Base-by-base conservation (phyloP, 2,113 vertebrate species). In the Oceanites oceanicus region DNA sequence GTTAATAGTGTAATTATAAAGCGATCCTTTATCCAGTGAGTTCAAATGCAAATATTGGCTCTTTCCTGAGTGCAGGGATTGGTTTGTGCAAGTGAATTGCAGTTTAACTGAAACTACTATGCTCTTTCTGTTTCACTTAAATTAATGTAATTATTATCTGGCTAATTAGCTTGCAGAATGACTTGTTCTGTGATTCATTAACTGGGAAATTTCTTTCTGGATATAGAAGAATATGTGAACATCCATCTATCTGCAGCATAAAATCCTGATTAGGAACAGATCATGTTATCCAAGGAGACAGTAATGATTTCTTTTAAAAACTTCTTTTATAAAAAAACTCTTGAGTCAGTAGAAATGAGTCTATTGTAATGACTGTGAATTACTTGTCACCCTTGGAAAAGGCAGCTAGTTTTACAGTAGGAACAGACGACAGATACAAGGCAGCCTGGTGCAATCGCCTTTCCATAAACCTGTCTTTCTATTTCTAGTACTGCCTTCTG, bases 41-140 rank as follows among this genome's bases (percentile, higher is more conserved):
- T 98, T 98, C 97, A 98, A 98, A 98, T 98, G 97, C 95, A 98
- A 97, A 98, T 97, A 97, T 83, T 95, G 63, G 47, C 44, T 97
- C 83, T 96, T 96, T 88, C 42, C 67, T 95, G 85, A 94, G 29
- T 79, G 74, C 50, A 83, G 75, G 91, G 61, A 96, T 92, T 86
- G 79, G 76, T 94, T 95, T 96, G 86, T 70, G 53, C 55, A 96
- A 97, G 79, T 74, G 90, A 97, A 97, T 40, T 92, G 49, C 50
- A 95, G 62, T 97, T 97, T 97, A 97, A 96, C 80, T 56, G 59
- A 96, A 88, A 73, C 47, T 61, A 88, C 81, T 95, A 68, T 78
- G 45, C 47, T 90, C 61, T 93, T 96, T 96, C 82, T 96, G 76
- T 96, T 97, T 97, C 95, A 95, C 93, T 97, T 80, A 97, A 97